Evolutionary conservation across 2,797 vertebrate genomes (phyloP).

Genomic region (Anomalospiza imberbis): DNA sequence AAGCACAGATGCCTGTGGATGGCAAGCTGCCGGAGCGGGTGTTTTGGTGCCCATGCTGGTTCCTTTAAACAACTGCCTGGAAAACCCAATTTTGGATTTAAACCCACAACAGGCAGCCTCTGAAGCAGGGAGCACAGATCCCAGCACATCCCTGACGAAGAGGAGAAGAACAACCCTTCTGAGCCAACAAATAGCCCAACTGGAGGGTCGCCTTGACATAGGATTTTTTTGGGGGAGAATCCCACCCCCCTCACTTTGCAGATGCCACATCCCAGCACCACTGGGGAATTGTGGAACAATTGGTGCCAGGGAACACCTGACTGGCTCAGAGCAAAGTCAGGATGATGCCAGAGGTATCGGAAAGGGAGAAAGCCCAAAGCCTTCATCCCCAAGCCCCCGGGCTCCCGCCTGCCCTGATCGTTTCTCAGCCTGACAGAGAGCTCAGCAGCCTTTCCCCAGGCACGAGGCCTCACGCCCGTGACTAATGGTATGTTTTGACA

Average conservation of each 20-base stretch:
- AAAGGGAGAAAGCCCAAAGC: background rate
- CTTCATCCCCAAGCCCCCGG: fast-evolving
- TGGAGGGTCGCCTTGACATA: fast-evolving
- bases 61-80: background rate
- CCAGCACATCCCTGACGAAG: background rate
- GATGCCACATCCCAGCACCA: background rate
- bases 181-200: fast-evolving
- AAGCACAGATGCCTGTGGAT: background rate
- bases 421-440: background rate
- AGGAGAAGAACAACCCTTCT: background rate
- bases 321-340: background rate
- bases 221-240: background rate
- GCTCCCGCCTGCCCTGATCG: background rate
- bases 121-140: background rate
- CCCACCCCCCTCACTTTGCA: background rate
- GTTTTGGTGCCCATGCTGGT: fast-evolving
- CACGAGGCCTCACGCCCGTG: background rate
- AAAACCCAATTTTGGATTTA: background rate
- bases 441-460: constrained; percentile 29
- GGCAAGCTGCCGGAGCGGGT: fast-evolving
- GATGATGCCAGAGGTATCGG: fast-evolving
- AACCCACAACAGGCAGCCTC: background rate
- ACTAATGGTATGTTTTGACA: constrained; percentile 65
- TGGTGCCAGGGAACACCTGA: background rate
- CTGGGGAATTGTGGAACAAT: fast-evolving